phyloP scores from a whole-genome alignment of 2,888 invertebrate species.

The Himalopsyche anomala region DNA sequence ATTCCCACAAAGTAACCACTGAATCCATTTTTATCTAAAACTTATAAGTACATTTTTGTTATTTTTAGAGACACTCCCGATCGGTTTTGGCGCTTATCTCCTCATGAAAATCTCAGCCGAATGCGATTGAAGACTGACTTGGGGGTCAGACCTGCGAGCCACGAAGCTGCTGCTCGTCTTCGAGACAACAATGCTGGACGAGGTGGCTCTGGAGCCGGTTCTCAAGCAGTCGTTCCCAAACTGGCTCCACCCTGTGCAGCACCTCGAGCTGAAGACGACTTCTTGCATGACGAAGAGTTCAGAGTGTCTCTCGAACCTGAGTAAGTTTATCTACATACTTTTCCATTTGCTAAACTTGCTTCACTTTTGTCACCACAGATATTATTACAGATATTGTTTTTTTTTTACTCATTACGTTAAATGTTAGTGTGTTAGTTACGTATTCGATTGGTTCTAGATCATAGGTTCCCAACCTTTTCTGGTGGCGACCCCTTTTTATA shows the following conservation, averaged over 20 bases:
- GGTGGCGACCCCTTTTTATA: no score
- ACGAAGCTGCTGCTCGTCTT: slow-evolving; percentile 78
- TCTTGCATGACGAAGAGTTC: slow-evolving; percentile 62
- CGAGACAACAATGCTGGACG: slow-evolving; percentile 78
- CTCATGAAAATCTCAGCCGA: slow-evolving; percentile 79
- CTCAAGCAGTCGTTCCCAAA: slow-evolving; percentile 47
- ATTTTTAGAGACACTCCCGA: slow-evolving; percentile 70
- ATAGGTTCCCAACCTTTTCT: no score
- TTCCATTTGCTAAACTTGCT: neutral
- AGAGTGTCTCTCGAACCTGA: slow-evolving; percentile 62
- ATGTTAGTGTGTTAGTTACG: no score
- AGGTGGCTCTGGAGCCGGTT: slow-evolving; percentile 38
- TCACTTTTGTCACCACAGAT: no score
- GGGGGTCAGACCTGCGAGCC: slow-evolving; percentile 77
- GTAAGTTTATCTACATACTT: slow-evolving; percentile 54
- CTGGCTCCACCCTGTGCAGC: slow-evolving; percentile 58
- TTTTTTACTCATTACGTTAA: no score
- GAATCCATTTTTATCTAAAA: no score
- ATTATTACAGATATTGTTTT: no score
- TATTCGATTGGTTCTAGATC: no score
- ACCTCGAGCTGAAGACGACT: slow-evolving; percentile 58
- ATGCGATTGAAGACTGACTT: slow-evolving; percentile 80
- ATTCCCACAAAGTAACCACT: no score
- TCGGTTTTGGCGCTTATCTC: slow-evolving; percentile 78
- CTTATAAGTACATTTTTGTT: neutral